Percentiles rank a stretch among this genome's conserved stretches.
Evolutionary conservation across 1,140 invertebrate species (phyloP).

Genomic region (Acromyrmex echinatior): DNA sequence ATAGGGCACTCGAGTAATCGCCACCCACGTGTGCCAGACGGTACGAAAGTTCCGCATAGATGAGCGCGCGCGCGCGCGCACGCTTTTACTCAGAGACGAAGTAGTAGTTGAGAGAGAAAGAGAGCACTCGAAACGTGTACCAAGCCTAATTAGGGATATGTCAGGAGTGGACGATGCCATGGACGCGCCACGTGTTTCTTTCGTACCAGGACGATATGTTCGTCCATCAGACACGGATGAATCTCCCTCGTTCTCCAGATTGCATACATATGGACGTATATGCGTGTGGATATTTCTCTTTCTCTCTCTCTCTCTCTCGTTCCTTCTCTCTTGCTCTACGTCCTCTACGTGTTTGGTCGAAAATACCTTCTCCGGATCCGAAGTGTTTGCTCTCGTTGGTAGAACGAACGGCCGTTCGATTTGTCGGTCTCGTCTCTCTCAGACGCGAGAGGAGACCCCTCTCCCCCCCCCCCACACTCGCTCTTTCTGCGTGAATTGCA

Average conservation of each 20-base stretch:
- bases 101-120: constrained; percentile 33
- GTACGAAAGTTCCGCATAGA: constrained; percentile 62
- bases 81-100: constrained; percentile 16
- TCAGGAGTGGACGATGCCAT: constrained; percentile 59
- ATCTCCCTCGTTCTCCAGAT: constrained; percentile 61
- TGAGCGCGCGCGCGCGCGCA: neutral
- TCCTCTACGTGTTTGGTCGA: constrained; percentile 43
- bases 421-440: constrained; percentile 52
- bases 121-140: constrained; percentile 70
- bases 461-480: constrained; percentile 11
- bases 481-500: constrained; percentile 52
- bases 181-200: constrained; percentile 71
- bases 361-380: constrained; percentile 37
- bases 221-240: constrained; percentile 38
- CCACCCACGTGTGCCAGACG: constrained; percentile 68
- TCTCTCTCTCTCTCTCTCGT: neutral
- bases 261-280: neutral
- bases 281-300: neutral
- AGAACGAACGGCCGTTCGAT: constrained; percentile 48
- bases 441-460: constrained; percentile 12
- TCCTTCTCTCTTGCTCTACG: neutral
- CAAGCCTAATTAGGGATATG: constrained; percentile 75
- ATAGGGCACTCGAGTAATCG: constrained; percentile 72
- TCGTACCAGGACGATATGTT: constrained; percentile 35
- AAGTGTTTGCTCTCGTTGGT: constrained; percentile 74